phyloP scores from a whole-genome alignment of 2,113 vertebrate species.

The Eleginops maclovinus region DNA sequence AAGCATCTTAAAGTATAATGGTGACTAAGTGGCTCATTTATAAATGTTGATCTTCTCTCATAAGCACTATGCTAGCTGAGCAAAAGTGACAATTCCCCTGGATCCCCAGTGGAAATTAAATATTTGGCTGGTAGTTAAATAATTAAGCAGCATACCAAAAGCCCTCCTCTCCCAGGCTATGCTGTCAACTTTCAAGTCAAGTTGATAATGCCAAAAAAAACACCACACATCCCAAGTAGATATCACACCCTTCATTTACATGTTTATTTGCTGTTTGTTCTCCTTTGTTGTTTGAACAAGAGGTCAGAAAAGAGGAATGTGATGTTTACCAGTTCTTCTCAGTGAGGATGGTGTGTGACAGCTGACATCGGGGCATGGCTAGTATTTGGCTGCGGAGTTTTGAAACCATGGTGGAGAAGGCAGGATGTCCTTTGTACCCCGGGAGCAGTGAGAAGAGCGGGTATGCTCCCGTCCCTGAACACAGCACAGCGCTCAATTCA shows the following conservation, averaged over 20 bases:
- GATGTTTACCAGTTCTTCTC: slow-evolving; percentile 92
- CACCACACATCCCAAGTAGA: too few relatives aligned
- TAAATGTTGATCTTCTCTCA: too few relatives aligned
- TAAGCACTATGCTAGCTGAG: too few relatives aligned
- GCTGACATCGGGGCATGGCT: slow-evolving; percentile 91
- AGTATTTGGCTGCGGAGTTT: slow-evolving; percentile 91
- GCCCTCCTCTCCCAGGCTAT: too few relatives aligned
- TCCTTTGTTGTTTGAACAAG: background rate
- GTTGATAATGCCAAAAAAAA: background rate
- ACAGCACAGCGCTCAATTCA: background rate
- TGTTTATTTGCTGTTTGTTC: background rate
- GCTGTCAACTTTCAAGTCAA: background rate
- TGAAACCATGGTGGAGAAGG: slow-evolving; percentile 88
- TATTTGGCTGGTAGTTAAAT: too few relatives aligned
- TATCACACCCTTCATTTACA: background rate
- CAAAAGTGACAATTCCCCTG: too few relatives aligned
- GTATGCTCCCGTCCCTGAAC: slow-evolving; percentile 82
- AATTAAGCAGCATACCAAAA: too few relatives aligned
- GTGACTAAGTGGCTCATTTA: too few relatives aligned
- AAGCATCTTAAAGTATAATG: too few relatives aligned
- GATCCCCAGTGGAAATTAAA: too few relatives aligned
- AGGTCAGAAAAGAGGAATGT: background rate
- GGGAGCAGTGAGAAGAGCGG: slow-evolving; percentile 91
- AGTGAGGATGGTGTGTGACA: slow-evolving; percentile 93
- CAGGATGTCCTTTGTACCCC: slow-evolving; percentile 90